Evolutionary conservation across 2,113 vertebrate species (phyloP).

Genomic region (Recurvirostra avosetta): DNA sequence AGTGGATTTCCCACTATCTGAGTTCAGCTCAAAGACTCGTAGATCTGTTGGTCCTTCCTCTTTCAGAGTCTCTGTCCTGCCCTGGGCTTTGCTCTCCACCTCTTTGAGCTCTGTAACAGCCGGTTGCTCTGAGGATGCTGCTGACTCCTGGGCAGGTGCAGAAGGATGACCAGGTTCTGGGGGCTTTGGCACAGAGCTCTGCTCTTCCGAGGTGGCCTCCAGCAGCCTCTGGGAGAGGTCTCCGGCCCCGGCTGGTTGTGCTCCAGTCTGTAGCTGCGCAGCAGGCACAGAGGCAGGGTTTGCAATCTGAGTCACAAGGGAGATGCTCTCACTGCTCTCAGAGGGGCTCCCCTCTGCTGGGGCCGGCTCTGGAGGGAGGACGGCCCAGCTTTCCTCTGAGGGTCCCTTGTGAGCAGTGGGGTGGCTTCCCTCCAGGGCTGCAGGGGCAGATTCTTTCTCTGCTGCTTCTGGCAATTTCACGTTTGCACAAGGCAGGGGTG

Average conservation of each 20-base stretch:
- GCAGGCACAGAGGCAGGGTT: constrained; percentile 60
- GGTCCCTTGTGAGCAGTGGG: not conserved
- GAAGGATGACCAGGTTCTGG: constrained; percentile 36
- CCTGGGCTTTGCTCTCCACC: constrained; percentile 49
- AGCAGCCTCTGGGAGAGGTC: constrained; percentile 61
- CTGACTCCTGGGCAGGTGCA: not conserved
- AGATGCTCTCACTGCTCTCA: constrained; percentile 89
- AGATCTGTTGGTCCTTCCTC: constrained; percentile 89
- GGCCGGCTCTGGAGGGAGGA: not conserved
- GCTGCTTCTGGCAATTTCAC: constrained; percentile 66
- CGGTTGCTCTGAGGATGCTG: not conserved
- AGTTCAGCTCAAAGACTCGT: constrained; percentile 95
- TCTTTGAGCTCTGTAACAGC: not conserved
- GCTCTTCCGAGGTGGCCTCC: constrained; percentile 69
- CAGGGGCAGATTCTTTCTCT: constrained; percentile 11
- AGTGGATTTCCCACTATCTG: constrained; percentile 95
- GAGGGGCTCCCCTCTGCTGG: constrained; percentile 79
- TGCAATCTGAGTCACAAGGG: constrained; percentile 88
- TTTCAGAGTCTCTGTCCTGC: constrained; percentile 76
- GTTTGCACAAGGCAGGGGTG: constrained; percentile 70
- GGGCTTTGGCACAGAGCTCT: constrained; percentile 38
- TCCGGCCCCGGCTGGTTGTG: not conserved
- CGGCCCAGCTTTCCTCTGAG: constrained; percentile 37
- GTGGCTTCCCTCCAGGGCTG: constrained; percentile 14
- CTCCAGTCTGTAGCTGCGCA: constrained; percentile 38